Evolutionary conservation across 2,888 invertebrate genomes (phyloP).

Genomic region (Acrobeloides nanus): DNA sequence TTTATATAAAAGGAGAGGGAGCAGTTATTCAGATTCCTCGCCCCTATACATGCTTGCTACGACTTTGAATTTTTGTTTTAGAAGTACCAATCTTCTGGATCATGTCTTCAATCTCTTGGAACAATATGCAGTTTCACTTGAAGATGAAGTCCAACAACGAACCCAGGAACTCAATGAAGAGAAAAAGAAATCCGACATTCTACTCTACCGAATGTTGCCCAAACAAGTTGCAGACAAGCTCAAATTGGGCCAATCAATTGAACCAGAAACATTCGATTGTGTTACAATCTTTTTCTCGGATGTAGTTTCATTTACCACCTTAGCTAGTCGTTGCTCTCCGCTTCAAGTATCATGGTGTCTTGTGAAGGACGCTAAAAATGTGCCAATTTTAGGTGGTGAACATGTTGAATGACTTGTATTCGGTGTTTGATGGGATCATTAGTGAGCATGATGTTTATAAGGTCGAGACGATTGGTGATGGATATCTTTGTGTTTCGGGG

Average conservation of each 20-base stretch:
- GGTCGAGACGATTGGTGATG: slow-evolving; percentile 35
- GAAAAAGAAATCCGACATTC: slow-evolving; percentile 44
- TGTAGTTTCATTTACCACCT: slow-evolving; percentile 45
- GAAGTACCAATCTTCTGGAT: slow-evolving; percentile 47
- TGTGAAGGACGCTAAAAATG: too few relatives aligned
- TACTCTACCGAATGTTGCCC: slow-evolving; percentile 45
- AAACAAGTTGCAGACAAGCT: slow-evolving; percentile 48
- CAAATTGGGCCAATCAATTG: slow-evolving; percentile 44
- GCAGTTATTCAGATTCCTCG: too few relatives aligned
- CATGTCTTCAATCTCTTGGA: slow-evolving; percentile 48
- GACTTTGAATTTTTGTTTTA: slow-evolving; percentile 10
- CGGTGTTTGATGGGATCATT: slow-evolving; percentile 43
- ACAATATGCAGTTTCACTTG: slow-evolving; percentile 41
- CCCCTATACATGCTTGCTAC: too few relatives aligned
- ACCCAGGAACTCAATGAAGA: slow-evolving; percentile 43
- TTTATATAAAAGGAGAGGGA: too few relatives aligned
- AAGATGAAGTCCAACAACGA: slow-evolving; percentile 33
- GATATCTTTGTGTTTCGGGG: slow-evolving; percentile 43
- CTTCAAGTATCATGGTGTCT: too few relatives aligned
- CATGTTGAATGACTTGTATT: slow-evolving; percentile 44
- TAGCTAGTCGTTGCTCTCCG: slow-evolving; percentile 40
- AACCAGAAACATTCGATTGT: slow-evolving; percentile 44
- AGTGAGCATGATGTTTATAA: slow-evolving; percentile 44
- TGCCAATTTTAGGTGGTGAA: too few relatives aligned
- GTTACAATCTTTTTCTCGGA: slow-evolving; percentile 49